These are phyloP conservation scores for Timandra comae DNA, from an alignment of 2,888 invertebrate genomes.

Conservation along the genomic window DNA sequence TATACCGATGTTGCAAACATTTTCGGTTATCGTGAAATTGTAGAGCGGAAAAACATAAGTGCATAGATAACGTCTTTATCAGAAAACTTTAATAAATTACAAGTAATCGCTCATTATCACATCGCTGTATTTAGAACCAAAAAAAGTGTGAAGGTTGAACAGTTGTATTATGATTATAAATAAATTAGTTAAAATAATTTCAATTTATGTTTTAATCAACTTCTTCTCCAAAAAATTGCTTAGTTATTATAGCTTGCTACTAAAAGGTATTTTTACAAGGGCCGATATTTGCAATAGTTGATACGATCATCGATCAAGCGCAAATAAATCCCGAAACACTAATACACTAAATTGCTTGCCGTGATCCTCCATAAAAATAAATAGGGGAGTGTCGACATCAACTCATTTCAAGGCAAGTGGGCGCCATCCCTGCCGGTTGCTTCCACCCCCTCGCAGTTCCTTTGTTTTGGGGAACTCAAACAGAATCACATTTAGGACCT, in stretches of 20 bases:
- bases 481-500: constrained; percentile 16
- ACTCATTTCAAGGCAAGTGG: constrained; percentile 13
- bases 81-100: constrained; percentile 33
- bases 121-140: constrained; percentile 22
- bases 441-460: constrained; percentile 25
- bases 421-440: constrained; percentile 12
- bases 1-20: constrained; percentile 22
- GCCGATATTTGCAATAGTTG: no score
- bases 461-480: constrained; percentile 31
- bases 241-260: no score
- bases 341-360: constrained; percentile 11
- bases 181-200: no score
- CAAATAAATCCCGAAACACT: constrained; percentile 5
- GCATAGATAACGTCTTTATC: constrained; percentile 47
- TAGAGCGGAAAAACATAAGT: constrained; percentile 26
- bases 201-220: no score
- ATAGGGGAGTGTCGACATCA: constrained; percentile 22
- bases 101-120: constrained; percentile 19
- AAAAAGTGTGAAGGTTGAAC: constrained; percentile 4
- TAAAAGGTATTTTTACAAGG: no score
- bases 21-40: constrained; percentile 43
- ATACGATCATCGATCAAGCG: no score
- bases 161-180: no score
- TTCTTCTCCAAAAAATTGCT: no score
- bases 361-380: constrained; percentile 16